Conservation (phyloP, 2,113 vertebrate genomes). For the Hyperopisus bebe region DNA sequence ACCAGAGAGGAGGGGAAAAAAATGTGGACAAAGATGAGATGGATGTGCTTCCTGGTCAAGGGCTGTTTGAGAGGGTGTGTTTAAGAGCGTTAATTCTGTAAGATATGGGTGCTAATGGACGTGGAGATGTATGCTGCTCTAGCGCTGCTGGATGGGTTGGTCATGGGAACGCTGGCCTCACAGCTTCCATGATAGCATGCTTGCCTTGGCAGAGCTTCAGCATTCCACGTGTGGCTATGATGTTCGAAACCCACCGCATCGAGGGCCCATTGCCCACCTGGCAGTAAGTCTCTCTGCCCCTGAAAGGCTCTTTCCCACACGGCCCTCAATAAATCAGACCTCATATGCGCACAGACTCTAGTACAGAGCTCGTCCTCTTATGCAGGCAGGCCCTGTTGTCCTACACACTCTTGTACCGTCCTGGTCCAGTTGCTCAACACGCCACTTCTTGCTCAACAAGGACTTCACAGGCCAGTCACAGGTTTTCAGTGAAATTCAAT, state of each 20-base stretch:
- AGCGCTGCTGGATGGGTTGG: not conserved
- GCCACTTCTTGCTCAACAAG: no score
- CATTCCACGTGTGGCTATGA: constrained; percentile 63
- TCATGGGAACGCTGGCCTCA: constrained; percentile 45
- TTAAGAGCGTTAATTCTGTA: not conserved
- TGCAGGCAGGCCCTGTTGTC: not conserved
- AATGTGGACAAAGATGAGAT: not conserved
- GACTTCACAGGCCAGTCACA: constrained; percentile 8
- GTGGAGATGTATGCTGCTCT: not conserved
- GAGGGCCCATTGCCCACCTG: constrained; percentile 31
- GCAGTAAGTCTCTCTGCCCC: not conserved
- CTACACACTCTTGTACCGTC: not conserved
- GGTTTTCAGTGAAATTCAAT: not conserved
- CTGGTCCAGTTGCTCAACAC: not conserved
- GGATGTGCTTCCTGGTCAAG: not conserved
- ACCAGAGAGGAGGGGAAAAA: not conserved
- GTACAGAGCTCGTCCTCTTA: not conserved
- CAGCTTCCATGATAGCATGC: constrained; percentile 53
- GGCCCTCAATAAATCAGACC: not conserved
- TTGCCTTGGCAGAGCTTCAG: constrained; percentile 58
- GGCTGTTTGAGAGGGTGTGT: not conserved
- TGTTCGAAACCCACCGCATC: constrained; percentile 57
- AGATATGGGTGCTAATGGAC: not conserved
- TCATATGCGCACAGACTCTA: not conserved
- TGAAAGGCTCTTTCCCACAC: constrained; percentile 27